A percentile compares a stretch with the other conserved stretches of the same genome.
Conservation (phyloP, 37 sponge, comb jelly and placozoan genomes). For the Geodia barretti region DNA sequence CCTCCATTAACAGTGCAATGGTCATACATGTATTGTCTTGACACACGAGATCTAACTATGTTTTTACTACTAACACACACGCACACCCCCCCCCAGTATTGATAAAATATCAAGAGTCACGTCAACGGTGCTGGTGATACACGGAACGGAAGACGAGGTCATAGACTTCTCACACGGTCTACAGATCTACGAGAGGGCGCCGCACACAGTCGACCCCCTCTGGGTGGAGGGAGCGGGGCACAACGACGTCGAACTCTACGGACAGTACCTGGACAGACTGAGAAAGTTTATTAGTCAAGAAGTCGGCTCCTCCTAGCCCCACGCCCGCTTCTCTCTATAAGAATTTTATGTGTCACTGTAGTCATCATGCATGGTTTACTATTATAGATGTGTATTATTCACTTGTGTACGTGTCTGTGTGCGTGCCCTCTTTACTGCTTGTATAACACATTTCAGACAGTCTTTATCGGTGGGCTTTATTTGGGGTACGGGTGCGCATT, state of each 20-base stretch:
- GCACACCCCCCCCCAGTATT: constrained; percentile 57
- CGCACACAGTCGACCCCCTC: constrained; percentile 93
- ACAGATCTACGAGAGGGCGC: constrained; percentile 91
- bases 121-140: constrained; percentile 91
- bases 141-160: constrained; percentile 99
- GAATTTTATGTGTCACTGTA: not conserved
- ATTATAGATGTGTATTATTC: not conserved
- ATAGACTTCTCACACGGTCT: constrained; percentile 98
- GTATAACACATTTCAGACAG: not conserved
- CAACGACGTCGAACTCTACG: constrained; percentile 98
- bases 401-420: not conserved
- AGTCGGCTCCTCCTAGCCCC: constrained; percentile 62
- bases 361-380: not conserved
- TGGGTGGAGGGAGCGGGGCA: constrained; percentile 99
- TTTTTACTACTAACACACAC: too few relatives aligned
- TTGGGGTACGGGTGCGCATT: not conserved
- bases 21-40: too few relatives aligned
- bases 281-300: constrained; percentile 87
- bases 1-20: too few relatives aligned
- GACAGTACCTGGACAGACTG: constrained; percentile 90
- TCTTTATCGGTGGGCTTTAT: not conserved
- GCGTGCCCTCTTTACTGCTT: too few relatives aligned
- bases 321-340: not conserved
- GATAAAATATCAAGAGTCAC: constrained; percentile 82
- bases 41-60: too few relatives aligned